Conservation (phyloP, 1,140 invertebrate species). For the honey bee (Apis mellifera) region DNA sequence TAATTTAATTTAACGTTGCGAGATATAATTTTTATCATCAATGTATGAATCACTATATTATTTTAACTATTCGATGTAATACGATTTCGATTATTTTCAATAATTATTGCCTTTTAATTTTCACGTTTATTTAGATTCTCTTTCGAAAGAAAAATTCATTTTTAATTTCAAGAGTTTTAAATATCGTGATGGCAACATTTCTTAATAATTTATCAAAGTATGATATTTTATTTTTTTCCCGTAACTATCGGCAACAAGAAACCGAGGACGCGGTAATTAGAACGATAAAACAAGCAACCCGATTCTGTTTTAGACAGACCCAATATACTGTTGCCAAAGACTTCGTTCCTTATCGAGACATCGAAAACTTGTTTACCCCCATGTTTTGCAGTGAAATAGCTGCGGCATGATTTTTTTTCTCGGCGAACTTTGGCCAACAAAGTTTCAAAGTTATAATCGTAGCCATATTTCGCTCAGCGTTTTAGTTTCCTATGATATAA, state of each 20-base stretch:
- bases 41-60: too few species aligned
- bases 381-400: conserved; percentile 30
- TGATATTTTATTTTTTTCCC: conserved; percentile 51
- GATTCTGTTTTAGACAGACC: conserved; percentile 50
- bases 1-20: too few species aligned
- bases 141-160: too few species aligned
- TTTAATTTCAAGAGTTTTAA: too few species aligned
- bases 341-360: conserved; percentile 37
- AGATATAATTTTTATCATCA: too few species aligned
- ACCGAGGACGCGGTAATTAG: conserved; percentile 54
- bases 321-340: conserved; percentile 44
- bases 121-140: too few species aligned
- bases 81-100: too few species aligned
- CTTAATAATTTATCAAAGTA: conserved; percentile 19
- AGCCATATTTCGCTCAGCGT: conserved; percentile 11
- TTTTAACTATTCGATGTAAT: too few species aligned
- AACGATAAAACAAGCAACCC: conserved; percentile 36
- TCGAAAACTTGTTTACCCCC: conserved; percentile 33
- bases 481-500: conserved; percentile 13
- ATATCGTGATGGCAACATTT: too few species aligned
- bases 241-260: conserved; percentile 18
- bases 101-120: too few species aligned
- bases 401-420: conserved; percentile 23
- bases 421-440: neutral
- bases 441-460: conserved; percentile 25